Conservation (phyloP, 2,888 invertebrate species). For the Carpatolechia fugitivella region DNA sequence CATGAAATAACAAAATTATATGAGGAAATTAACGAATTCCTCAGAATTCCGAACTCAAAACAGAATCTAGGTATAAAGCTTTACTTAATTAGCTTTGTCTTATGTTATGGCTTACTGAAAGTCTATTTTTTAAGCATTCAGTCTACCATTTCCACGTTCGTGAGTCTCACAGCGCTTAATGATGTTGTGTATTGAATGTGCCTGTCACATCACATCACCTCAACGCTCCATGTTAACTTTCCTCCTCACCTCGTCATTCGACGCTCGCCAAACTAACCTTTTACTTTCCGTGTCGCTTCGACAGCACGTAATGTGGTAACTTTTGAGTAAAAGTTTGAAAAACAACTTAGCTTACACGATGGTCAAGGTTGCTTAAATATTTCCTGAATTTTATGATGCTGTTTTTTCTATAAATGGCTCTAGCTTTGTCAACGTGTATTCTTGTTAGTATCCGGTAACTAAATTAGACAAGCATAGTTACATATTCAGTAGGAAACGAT, state of each 20-base stretch:
- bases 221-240: slow-evolving; percentile 1
- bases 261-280: slow-evolving; percentile 6
- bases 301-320: not conserved
- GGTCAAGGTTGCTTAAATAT: not conserved
- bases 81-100: too few relatives aligned
- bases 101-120: too few relatives aligned
- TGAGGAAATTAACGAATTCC: too few relatives aligned
- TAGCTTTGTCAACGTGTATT: not conserved
- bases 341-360: not conserved
- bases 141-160: not conserved
- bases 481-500: slow-evolving; percentile 16
- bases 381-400: not conserved
- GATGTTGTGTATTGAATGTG: not conserved
- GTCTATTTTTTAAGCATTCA: too few relatives aligned
- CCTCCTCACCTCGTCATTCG: not conserved
- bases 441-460: slow-evolving; percentile 4
- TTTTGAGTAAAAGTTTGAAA: not conserved
- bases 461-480: slow-evolving; percentile 13
- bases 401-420: not conserved
- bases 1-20: too few relatives aligned
- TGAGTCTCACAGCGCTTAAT: not conserved
- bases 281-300: slow-evolving; percentile 11
- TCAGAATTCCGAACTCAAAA: too few relatives aligned
- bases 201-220: not conserved
- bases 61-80: too few relatives aligned